Percentiles rank a stretch among this genome's conserved stretches.
Conservation (phyloP, 1,140 invertebrate genomes). For the Coptotermes formosanus region DNA sequence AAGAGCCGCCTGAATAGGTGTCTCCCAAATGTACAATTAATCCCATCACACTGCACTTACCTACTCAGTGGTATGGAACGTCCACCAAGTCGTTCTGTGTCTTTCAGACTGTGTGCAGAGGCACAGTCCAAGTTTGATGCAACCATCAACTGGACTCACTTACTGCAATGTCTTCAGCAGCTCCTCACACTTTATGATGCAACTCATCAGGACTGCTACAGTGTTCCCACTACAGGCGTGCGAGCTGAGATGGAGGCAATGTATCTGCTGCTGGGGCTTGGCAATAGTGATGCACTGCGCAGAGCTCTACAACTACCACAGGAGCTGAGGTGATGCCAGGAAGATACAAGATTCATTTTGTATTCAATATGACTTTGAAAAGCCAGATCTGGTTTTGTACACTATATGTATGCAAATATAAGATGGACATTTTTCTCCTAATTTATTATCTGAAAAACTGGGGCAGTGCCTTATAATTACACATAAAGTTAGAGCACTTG, state of each 20-base stretch:
- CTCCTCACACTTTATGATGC: constrained; percentile 43
- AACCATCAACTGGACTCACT: constrained; percentile 47
- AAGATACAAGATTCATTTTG: no score
- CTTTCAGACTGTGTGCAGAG: constrained; percentile 38
- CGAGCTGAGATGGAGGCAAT: constrained; percentile 26
- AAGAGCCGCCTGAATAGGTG: no score
- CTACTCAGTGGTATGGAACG: no score
- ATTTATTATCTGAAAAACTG: no score
- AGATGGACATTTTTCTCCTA: no score
- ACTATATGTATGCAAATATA: no score
- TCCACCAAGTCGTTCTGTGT: not conserved
- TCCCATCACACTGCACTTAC: not conserved
- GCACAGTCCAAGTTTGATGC: constrained; percentile 42
- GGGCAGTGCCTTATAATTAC: no score
- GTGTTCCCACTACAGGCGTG: not conserved
- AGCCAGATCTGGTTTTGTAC: no score
- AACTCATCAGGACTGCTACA: not conserved
- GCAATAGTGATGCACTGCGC: not conserved
- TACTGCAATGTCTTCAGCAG: constrained; percentile 47
- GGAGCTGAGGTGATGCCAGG: not conserved
- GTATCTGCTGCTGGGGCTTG: constrained; percentile 15
- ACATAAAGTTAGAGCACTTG: no score
- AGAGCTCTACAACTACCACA: not conserved
- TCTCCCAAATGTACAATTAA: no score
- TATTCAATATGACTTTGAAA: no score